Evolutionary conservation across 2,797 vertebrate species (phyloP), one percentile per base, ranked within the genome.

Genomic region (Octomys mimax): DNA sequence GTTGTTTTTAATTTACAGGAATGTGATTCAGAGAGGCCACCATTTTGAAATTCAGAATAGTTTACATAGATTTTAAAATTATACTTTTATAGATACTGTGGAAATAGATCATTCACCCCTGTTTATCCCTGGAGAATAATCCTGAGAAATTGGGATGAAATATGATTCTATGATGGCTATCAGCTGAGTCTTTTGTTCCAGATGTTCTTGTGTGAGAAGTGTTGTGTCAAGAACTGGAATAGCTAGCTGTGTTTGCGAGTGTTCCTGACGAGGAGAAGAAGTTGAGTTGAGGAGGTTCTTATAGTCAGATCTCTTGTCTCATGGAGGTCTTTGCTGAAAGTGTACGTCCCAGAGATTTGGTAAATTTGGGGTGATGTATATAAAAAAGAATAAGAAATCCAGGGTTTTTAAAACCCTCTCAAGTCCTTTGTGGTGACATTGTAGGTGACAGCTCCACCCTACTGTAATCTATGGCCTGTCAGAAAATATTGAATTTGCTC

Each of bases 361-460:
- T 80, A 78, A 96, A 91, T 91, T 77, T 93, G 16, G 36, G 11
- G 46, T 81, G 13, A 75, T 4, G 87, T 16, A 3, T 88, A 59
- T 68, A 81, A 91, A 94, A 94, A 64, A 33, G 14, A 46, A 16
- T 83, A 24, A 95, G 61, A 95, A 81, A 39, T 71, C 54, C 64
- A 57, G 33, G 68, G n/a, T 61, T 88, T 75, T 84, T 94, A 62
- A 26, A 10, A 80, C 28, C 2, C 19, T 70, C 24, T 79, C 10
- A 57, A 42, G 33, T 78, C 18, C 31, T 91, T 62, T 86, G n/a
- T 46, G 91, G 33, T 90, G 71, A n/a, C 59, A 75, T 75, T 89
- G 4, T 6, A 81, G 59, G 52, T 70, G 75, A 83, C 5, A 94
- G 36, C 1, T 6, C 7, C 21, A 80, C 12, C 24, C 52, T 66